Evolutionary conservation across 2,797 vertebrate species (phyloP).

Genomic region (Chaenodraco wilsoni): DNA sequence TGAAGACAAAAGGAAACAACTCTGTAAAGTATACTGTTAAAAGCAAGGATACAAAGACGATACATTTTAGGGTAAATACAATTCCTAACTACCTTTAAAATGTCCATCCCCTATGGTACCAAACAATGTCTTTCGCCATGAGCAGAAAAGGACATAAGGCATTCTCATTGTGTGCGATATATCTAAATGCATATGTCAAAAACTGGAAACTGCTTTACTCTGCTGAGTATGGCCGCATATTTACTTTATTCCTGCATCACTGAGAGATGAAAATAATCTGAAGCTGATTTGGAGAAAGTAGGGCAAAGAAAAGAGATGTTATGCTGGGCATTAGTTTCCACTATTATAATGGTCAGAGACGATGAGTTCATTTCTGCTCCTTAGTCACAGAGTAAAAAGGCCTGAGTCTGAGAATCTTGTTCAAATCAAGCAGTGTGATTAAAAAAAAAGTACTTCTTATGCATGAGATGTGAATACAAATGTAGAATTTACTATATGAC

Average conservation of each 20-base stretch:
- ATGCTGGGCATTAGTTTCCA: slow-evolving; percentile 41
- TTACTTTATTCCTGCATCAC: slow-evolving; percentile 25
- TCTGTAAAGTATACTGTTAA: slow-evolving; percentile 17
- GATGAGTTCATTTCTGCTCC: slow-evolving; percentile 52
- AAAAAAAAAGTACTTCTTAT: slow-evolving; percentile 4
- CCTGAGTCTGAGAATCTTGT: slow-evolving; percentile 7
- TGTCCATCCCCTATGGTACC: neutral
- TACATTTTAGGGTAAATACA: slow-evolving; percentile 10
- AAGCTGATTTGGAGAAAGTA: slow-evolving; percentile 50
- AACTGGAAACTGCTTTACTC: slow-evolving; percentile 13
- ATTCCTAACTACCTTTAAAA: slow-evolving; percentile 29
- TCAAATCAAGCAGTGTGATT: slow-evolving; percentile 8
- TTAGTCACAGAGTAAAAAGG: slow-evolving; percentile 22
- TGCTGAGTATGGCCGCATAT: slow-evolving; percentile 28
- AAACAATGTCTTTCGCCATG: slow-evolving; percentile 14
- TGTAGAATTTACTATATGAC: neutral
- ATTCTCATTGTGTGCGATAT: slow-evolving; percentile 32
- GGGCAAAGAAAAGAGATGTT: slow-evolving; percentile 50
- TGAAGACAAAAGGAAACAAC: slow-evolving; percentile 19
- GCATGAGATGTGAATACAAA: neutral
- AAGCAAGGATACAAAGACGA: slow-evolving; percentile 27
- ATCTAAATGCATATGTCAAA: slow-evolving; percentile 37
- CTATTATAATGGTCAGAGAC: slow-evolving; percentile 53
- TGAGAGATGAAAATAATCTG: slow-evolving; percentile 39
- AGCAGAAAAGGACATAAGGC: slow-evolving; percentile 10